These are phyloP conservation scores for Pachyrhynchus sulphureomaculatus DNA, from an alignment of 1,140 invertebrate species.

Conservation along the genomic window DNA sequence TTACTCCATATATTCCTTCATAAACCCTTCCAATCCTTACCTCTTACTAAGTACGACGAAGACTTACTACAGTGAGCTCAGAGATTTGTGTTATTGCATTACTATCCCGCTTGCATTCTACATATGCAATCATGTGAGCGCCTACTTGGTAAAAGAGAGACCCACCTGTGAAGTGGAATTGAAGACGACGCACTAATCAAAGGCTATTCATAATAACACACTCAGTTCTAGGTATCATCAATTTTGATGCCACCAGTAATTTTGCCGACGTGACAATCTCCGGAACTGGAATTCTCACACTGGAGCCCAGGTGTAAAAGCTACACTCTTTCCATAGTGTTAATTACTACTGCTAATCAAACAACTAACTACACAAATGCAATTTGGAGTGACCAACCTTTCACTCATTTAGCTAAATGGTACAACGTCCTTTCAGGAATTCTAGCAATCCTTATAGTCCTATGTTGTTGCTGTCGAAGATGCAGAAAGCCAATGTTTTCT, in stretches of 20 bases:
- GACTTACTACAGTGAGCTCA: neutral
- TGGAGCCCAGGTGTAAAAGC: constrained; percentile 3
- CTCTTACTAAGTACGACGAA: neutral
- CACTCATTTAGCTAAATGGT: too few relatives aligned
- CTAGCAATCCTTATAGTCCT: too few relatives aligned
- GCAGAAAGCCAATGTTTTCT: too few relatives aligned
- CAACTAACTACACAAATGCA: constrained; percentile 1
- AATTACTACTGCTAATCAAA: neutral
- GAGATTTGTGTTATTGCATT: neutral
- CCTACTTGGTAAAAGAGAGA: neutral
- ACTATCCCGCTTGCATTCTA: neutral
- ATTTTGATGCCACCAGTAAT: neutral
- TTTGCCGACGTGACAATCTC: neutral
- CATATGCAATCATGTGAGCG: neutral
- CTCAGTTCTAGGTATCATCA: neutral
- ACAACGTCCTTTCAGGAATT: too few relatives aligned
- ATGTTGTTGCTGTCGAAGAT: too few relatives aligned
- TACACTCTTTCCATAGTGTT: constrained; percentile 3
- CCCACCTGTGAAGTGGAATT: neutral
- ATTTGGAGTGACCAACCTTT: too few relatives aligned
- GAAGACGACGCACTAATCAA: neutral
- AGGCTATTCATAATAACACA: neutral
- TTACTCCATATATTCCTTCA: neutral
- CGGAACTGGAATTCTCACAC: neutral
- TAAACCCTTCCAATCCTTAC: neutral